Evolutionary conservation across 2,797 vertebrate species (phyloP).

Genomic region (Erethizon dorsatum): DNA sequence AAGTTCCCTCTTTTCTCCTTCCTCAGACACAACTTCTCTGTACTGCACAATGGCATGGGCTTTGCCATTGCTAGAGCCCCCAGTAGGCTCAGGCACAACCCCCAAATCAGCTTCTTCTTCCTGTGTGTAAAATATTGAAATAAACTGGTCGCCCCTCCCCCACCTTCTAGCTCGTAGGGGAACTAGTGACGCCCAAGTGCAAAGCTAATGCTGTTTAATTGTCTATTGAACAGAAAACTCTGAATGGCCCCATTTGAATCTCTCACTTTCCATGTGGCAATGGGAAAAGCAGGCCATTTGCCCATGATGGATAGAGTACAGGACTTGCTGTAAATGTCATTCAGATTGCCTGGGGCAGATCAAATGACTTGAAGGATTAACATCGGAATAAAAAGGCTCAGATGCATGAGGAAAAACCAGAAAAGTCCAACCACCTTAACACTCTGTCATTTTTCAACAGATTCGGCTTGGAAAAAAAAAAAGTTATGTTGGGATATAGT

Average conservation of each 20-base stretch:
- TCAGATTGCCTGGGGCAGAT: conserved; percentile 85
- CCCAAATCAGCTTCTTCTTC: conserved; percentile 21
- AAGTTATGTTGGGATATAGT: conserved; percentile 28
- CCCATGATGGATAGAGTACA: conserved; percentile 85
- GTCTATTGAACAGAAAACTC: conserved; percentile 78
- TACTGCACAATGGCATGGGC: background rate
- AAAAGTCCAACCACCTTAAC: conserved; percentile 53
- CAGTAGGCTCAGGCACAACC: background rate
- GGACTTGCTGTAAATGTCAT: conserved; percentile 86
- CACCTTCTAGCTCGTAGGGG: conserved; percentile 77
- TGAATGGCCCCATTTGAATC: conserved; percentile 86
- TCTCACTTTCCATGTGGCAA: conserved; percentile 82
- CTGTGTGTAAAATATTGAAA: background rate
- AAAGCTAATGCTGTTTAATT: conserved; percentile 82
- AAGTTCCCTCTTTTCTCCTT: background rate
- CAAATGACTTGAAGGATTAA: conserved; percentile 88
- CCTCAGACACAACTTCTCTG: background rate
- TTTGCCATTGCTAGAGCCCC: background rate
- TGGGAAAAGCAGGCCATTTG: conserved; percentile 85
- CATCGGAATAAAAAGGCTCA: conserved; percentile 87
- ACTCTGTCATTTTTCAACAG: conserved; percentile 67
- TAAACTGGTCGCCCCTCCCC: conserved; percentile 37
- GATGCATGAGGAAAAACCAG: conserved; percentile 77
- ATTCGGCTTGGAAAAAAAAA: conserved; percentile 55
- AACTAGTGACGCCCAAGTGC: conserved; percentile 58